phyloP scores from a whole-genome alignment of 1,140 invertebrate species.

The Zelostemma sp. region DNA sequence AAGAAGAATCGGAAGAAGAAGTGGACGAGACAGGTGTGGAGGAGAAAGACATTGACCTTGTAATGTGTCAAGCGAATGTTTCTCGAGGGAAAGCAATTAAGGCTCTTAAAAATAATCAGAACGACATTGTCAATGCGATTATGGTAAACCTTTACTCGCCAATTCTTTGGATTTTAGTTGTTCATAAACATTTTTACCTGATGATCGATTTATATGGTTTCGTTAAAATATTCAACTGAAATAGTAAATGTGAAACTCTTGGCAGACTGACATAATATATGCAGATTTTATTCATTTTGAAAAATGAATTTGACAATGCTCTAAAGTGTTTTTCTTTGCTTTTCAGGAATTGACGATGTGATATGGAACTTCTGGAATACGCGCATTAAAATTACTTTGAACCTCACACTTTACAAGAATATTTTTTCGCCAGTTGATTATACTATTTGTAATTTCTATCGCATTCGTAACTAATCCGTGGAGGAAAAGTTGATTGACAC shows the following conservation, averaged over 20 bases:
- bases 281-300: not conserved
- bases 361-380: conserved; percentile 54
- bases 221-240: not conserved
- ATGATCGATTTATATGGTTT: not conserved
- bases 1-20: conserved; percentile 90
- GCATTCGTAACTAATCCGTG: conserved; percentile 17
- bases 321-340: conserved; percentile 29
- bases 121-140: conserved; percentile 80
- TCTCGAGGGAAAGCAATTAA: conserved; percentile 92
- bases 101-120: conserved; percentile 96
- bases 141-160: too few relatives aligned
- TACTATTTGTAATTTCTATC: conserved; percentile 40
- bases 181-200: not conserved
- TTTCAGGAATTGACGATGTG: conserved; percentile 69
- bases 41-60: conserved; percentile 98
- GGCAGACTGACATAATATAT: too few relatives aligned
- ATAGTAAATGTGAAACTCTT: not conserved
- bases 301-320: not conserved
- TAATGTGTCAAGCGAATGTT: conserved; percentile 98
- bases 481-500: conserved; percentile 11
- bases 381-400: conserved; percentile 44
- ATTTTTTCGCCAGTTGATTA: conserved; percentile 54
- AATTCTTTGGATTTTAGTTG: not conserved
- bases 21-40: conserved; percentile 96
- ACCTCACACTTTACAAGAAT: conserved; percentile 49